Percentiles rank a stretch among this genome's conserved stretches.
Evolutionary conservation across 2,888 invertebrate genomes (phyloP).

Genomic region (Tetanocera ferruginea): DNA sequence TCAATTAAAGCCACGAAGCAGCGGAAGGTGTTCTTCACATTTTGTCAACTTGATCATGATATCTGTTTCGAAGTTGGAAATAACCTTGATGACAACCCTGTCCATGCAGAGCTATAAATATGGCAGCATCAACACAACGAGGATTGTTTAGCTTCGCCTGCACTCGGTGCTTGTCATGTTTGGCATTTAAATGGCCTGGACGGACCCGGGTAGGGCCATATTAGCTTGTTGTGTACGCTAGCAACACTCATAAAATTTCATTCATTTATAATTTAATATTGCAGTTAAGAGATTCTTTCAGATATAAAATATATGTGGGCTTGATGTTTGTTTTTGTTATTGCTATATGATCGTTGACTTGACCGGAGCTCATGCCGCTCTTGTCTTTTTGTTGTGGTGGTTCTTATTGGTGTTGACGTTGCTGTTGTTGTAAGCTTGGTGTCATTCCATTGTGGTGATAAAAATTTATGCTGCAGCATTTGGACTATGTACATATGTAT

Average conservation of each 20-base stretch:
- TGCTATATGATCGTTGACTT: conserved; percentile 24
- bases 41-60: conserved; percentile 42
- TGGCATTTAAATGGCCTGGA: conserved; percentile 23
- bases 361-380: neutral
- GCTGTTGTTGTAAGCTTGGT: conserved; percentile 11
- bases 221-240: conserved; percentile 9
- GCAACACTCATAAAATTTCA: conserved; percentile 57
- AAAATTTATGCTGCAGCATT: conserved; percentile 40
- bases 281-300: conserved; percentile 40
- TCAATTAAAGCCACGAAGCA: conserved; percentile 50
- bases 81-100: conserved; percentile 44
- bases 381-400: neutral
- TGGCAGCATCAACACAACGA: conserved; percentile 10
- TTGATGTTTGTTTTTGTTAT: conserved; percentile 15
- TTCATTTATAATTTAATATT: conserved; percentile 66
- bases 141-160: conserved; percentile 15
- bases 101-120: conserved; percentile 14
- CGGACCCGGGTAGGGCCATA: neutral
- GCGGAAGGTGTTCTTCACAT: conserved; percentile 27
- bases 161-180: conserved; percentile 7
- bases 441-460: conserved; percentile 36
- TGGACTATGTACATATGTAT: no score
- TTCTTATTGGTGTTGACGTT: neutral
- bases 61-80: conserved; percentile 34
- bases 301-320: neutral